Evolutionary conservation across 1,140 invertebrate species (phyloP), one percentile per base, ranked within the genome.

Genomic region (Plutomurus gul): DNA sequence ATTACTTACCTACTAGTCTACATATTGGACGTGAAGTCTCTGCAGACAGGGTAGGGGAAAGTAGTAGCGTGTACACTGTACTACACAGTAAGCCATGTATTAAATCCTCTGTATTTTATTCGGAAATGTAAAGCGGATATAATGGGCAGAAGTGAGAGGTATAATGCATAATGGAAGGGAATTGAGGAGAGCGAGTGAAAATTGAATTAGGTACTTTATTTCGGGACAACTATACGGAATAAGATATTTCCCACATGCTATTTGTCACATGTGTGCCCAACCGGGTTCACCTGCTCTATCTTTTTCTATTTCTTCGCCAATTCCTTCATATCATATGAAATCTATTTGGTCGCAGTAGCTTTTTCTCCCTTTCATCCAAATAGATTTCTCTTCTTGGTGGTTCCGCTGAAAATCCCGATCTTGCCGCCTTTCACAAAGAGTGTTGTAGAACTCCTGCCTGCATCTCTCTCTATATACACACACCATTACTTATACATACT

Each of bases 161-260:
- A 27, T 65, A 65, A n/a, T 65, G 56, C 70, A 72, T 72, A 46
- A 46, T 39, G 70, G 70, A 72, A 39, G 70, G 70, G 37, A 72
- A 39, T 40, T 43, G 70, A 72, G 70, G 11, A 10, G 39, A 72
- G 36, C 25, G 37, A 72, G 70, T 25, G 25, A 40, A 76, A 76
- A 76, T 76, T 76, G 75, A 76, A 76, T 76, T 76, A 76, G 37
- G 56, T 70, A 30, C 51, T 40, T 76, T 37, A 76, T 36, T 76
- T 33, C 8, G 39, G 36, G 22, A 60, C 13, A 49, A 75, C 33
- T 22, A 20, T 76, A 30, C 36, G 43, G 56, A 76, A 70, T 65
- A 76, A 76, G 75, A 76, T 76, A 65, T 76, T n/a, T 76, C 75
- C 75, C 75, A 40, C 37, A 76, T 43, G 75, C 75, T 43, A 76